phyloP scores from a whole-genome alignment of 2,113 vertebrate genomes.

The Phaetusa simplex region DNA sequence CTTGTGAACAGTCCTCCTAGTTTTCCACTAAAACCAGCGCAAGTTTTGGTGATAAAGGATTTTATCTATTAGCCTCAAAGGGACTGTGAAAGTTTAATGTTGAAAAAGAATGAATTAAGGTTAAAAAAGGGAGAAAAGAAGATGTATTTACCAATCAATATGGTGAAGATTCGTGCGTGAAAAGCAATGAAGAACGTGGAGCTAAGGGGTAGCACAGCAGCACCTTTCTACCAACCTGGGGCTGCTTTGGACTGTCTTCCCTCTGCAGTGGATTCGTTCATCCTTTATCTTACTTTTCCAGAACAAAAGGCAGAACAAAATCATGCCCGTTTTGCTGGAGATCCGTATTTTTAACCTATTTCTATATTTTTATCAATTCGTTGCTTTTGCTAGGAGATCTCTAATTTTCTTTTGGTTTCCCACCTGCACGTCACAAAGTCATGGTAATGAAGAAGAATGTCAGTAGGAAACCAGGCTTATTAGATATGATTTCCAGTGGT shows the following conservation, averaged over 20 bases:
- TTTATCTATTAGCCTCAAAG: not conserved
- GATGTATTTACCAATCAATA: not conserved
- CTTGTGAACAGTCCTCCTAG: not conserved
- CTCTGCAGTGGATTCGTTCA: not conserved
- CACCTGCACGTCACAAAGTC: rapidly evolving
- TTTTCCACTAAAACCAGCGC: not conserved
- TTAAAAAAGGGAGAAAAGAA: not conserved
- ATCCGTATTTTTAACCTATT: not conserved
- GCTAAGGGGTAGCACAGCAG: not conserved
- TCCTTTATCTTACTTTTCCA: not conserved
- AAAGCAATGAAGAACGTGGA: not conserved
- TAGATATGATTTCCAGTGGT: not conserved
- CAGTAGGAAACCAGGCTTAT: not conserved
- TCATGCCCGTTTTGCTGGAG: not conserved
- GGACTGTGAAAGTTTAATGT: not conserved
- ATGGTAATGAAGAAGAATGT: not conserved
- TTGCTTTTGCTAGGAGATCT: not conserved
- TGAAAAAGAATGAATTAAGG: not conserved
- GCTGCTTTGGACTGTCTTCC: not conserved
- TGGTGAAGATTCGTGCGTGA: not conserved
- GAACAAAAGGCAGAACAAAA: not conserved
- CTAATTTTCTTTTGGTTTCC: not conserved
- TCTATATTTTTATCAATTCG: not conserved
- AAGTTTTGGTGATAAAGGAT: not conserved
- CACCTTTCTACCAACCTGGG: not conserved